Conservation (phyloP, 2,888 invertebrate genomes). For the Monochamus alternatus region DNA sequence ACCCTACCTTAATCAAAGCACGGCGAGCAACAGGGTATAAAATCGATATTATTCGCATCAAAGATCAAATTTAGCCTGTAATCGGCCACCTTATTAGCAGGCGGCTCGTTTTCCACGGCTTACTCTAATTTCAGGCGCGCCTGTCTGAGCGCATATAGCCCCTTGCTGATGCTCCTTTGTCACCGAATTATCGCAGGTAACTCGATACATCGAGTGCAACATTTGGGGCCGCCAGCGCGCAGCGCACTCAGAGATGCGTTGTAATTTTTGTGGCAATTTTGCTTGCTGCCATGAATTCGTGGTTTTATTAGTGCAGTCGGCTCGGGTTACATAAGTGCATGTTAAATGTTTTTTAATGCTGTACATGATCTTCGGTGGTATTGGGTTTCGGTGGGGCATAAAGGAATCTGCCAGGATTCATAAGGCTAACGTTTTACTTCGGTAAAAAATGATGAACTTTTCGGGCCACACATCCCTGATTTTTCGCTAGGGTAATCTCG, state of each 20-base stretch:
- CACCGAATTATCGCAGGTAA: conserved; percentile 61
- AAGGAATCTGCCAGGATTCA: conserved; percentile 30
- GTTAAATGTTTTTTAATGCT: conserved; percentile 33
- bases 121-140: conserved; percentile 64
- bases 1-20: conserved; percentile 36
- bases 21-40: conserved; percentile 60
- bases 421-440: conserved; percentile 10
- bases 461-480: neutral
- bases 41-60: conserved; percentile 66
- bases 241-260: conserved; percentile 58
- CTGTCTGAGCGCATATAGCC: conserved; percentile 59
- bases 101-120: conserved; percentile 65
- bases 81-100: conserved; percentile 69
- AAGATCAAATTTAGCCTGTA: conserved; percentile 67
- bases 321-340: conserved; percentile 32
- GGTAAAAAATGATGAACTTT: conserved; percentile 13
- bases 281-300: conserved; percentile 43
- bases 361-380: conserved; percentile 35
- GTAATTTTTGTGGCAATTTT: conserved; percentile 62
- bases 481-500: neutral
- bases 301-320: conserved; percentile 29
- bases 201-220: conserved; percentile 38
- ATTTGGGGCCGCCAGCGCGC: conserved; percentile 39
- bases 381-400: conserved; percentile 29
- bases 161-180: conserved; percentile 64